phyloP scores from a whole-genome alignment of 2,113 vertebrate genomes.

The Tympanuchus pallidicinctus region DNA sequence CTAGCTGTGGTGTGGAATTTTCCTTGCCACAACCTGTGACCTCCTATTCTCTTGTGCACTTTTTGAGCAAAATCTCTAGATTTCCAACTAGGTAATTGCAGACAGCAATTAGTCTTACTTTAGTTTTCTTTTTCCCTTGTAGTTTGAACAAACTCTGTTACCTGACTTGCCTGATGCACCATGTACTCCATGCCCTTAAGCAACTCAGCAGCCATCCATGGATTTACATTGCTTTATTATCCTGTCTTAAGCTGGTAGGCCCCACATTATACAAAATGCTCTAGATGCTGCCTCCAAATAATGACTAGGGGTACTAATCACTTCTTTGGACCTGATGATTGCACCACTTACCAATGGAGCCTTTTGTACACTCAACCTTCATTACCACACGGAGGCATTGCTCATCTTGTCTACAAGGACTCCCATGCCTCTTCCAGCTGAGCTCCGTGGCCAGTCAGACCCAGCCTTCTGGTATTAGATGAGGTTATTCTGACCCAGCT shows the following conservation, averaged over 20 bases:
- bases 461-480: neutral
- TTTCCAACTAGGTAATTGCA: neutral
- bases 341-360: neutral
- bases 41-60: neutral
- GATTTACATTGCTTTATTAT: neutral
- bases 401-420: neutral
- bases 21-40: neutral
- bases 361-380: neutral
- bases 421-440: neutral
- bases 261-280: neutral
- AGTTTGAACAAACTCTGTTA: neutral
- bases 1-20: neutral
- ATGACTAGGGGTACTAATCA: neutral
- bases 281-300: neutral
- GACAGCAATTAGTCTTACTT: neutral
- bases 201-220: neutral
- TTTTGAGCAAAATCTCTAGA: neutral
- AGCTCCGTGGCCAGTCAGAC: neutral
- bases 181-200: neutral
- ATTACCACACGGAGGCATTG: neutral
- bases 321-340: neutral
- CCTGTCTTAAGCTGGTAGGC: neutral
- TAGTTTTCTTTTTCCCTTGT: neutral
- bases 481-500: neutral
- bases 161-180: accelerated